These are phyloP conservation scores for Prenolepis imparis DNA, from an alignment of 2,888 invertebrate genomes.

Conservation along the genomic window DNA sequence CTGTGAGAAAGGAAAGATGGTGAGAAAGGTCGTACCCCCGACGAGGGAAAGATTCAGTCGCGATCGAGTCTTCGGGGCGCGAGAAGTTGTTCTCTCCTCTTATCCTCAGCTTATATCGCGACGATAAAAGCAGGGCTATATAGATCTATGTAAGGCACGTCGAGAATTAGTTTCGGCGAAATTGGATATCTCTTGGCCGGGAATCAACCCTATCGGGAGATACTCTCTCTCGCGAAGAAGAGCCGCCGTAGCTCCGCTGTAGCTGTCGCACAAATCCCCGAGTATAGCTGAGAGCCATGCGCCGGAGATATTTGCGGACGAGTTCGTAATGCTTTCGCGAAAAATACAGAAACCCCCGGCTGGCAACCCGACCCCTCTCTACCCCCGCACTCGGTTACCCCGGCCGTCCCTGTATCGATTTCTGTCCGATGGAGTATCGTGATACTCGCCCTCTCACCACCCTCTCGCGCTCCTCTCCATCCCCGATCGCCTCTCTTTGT, in stretches of 20 bases:
- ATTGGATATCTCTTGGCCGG: conserved; percentile 32
- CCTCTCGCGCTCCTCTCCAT: conserved; percentile 49
- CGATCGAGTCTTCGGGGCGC: not conserved
- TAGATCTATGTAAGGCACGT: not conserved
- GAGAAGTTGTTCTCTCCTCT: too few relatives aligned
- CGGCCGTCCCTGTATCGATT: conserved; percentile 81
- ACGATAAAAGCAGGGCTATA: too few relatives aligned
- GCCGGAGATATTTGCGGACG: conserved; percentile 69
- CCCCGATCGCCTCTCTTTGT: conserved; percentile 54
- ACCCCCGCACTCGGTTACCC: conserved; percentile 67
- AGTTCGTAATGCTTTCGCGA: conserved; percentile 81
- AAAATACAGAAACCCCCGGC: conserved; percentile 78
- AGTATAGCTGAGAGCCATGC: conserved; percentile 68
- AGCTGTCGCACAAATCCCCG: conserved; percentile 52
- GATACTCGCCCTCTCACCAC: conserved; percentile 68
- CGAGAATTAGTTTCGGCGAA: conserved; percentile 46
- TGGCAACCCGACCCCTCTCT: conserved; percentile 21
- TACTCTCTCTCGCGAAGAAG: not conserved
- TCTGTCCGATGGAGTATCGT: conserved; percentile 77
- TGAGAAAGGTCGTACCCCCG: not conserved
- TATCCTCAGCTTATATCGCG: too few relatives aligned
- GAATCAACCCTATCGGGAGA: not conserved
- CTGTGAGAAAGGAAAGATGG: not conserved
- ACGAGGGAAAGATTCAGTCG: too few relatives aligned
- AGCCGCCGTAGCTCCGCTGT: conserved; percentile 24